Evolutionary conservation across 2,113 vertebrate genomes (phyloP), one percentile per base, ranked within the genome.

Genomic region (Natator depressus): DNA sequence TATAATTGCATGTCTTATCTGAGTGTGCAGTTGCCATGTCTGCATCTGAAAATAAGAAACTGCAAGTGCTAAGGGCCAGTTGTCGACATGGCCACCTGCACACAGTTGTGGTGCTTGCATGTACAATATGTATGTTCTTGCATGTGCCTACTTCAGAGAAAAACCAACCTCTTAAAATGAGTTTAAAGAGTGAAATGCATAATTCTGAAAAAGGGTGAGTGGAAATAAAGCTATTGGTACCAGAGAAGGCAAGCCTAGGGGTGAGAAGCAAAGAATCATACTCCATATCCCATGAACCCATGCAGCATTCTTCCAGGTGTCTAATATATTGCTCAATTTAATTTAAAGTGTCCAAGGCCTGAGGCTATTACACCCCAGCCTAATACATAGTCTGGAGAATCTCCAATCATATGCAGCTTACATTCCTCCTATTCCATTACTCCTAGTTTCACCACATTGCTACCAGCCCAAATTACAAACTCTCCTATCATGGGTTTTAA

Each of bases 31-130:
- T 0, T 0, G 11, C 53, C 4, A 5, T 25, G 9, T 8, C 6
- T 76, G 29, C 0, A 0, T 29, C 42, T 3, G 53, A 25, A 65
- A 16, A 49, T 0, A 57, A 4, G 89, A 85, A 69, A 27, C 20
- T 25, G 11, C 19, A 46, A 16, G 25, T 78, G 75, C 75, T 47
- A 47, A 47, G 42, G 46, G 25, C 24, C 13, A 46, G 42, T 14
- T 8, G 42, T 47, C n/a, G 38, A 10, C 13, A 46, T 10, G 25
- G 75, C 38, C 24, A 78, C 4, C 24, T 78, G 25, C 24, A 46
- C 6, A 16, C 24, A 27, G 10, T 47, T 78, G 46, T 25, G 75
- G 24, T 78, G 25, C 27, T 4, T 24, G 11, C 22, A 76, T 38
- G 17, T 38, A 69, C 65, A 69, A 69, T 69, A 20, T 5, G n/a